Base-by-base conservation (phyloP, 2,113 vertebrate species). In the Oplegnathus fasciatus region DNA sequence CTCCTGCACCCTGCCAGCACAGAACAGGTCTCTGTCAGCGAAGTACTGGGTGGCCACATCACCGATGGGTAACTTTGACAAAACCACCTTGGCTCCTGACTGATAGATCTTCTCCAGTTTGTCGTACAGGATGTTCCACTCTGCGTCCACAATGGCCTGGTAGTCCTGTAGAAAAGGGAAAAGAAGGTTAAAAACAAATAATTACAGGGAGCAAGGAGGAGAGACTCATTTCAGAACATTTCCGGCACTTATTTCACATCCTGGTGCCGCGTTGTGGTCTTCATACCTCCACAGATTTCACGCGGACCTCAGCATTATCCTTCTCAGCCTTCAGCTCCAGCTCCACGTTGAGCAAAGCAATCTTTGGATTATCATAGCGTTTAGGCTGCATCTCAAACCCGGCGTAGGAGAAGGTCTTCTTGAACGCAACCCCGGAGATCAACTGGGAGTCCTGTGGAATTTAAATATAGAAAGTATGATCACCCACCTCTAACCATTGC, bases 301-400 rank as follows among this genome's bases (percentile, higher is more conserved):
- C 98, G 32, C 98, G 94, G 86, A 99, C 92, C 91, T 99, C 98
- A 0, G 98, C 98, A 0, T 99, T 99, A 74, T 99, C 98, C 90
- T 98, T 99, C 94, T 99, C 98, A 0, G 98, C 98, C 91, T 99
- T 99, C 62, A 99, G 96, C 91, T 99, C 98, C 48, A 99, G 95
- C 92, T 99, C 98, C 37, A 99, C 95, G 0, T 99, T 99, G 73
- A 99, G 96, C 87, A 99, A 87, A 7, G 98, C 97, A 0, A 99
- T 99, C 91, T 90, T 97, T 66, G 96, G 98, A 6, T 95, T 94
- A 11, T 96, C 93, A 2, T 99, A 99, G 65, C 96, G 96, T 89
- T 99, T 99, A 71, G 98, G 98, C 87, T 99, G 98, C 98, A 99
- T 99, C 94, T 99, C 98, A 91, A 99, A 99, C 0, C 98, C 98